phyloP scores from a whole-genome alignment of 2,888 invertebrate species.

The Encarsia formosa region DNA sequence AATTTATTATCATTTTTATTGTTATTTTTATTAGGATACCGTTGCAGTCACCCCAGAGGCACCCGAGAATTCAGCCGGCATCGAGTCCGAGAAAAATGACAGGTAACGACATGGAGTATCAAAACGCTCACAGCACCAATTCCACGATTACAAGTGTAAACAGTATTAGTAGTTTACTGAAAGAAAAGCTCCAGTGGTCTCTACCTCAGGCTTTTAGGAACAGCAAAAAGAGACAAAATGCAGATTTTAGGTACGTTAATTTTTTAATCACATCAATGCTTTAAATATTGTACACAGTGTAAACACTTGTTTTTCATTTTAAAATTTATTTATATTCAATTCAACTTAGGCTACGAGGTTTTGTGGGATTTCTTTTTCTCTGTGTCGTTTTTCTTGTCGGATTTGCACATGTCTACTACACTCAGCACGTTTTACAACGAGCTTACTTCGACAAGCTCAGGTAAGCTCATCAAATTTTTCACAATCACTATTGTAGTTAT shows the following conservation, averaged over 20 bases:
- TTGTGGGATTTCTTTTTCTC: conserved; percentile 76
- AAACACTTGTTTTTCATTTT: too few species aligned
- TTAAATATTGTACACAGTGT: too few species aligned
- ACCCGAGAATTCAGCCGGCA: conserved; percentile 56
- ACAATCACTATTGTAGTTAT: too few species aligned
- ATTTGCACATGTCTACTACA: conserved; percentile 79
- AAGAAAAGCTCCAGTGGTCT: conserved; percentile 73
- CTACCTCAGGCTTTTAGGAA: conserved; percentile 46
- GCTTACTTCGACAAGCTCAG: conserved; percentile 78
- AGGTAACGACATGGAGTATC: conserved; percentile 18
- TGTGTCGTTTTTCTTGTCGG: conserved; percentile 77
- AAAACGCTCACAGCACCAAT: conserved; percentile 59
- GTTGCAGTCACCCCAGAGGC: conserved; percentile 14
- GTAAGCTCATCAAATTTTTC: too few species aligned
- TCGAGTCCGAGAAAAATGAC: conserved; percentile 33
- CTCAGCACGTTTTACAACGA: conserved; percentile 74
- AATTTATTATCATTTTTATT: too few species aligned
- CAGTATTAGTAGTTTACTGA: conserved; percentile 76
- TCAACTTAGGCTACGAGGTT: conserved; percentile 68
- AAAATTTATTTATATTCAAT: conserved; percentile 32
- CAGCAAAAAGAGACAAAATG: conserved; percentile 45
- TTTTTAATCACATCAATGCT: too few species aligned
- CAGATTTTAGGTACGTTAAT: conserved; percentile 49
- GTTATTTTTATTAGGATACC: conserved; percentile 16
- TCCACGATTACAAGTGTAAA: conserved; percentile 82